Conservation (phyloP, 1,140 invertebrate species). For the Panagrolaimus sp. region DNA sequence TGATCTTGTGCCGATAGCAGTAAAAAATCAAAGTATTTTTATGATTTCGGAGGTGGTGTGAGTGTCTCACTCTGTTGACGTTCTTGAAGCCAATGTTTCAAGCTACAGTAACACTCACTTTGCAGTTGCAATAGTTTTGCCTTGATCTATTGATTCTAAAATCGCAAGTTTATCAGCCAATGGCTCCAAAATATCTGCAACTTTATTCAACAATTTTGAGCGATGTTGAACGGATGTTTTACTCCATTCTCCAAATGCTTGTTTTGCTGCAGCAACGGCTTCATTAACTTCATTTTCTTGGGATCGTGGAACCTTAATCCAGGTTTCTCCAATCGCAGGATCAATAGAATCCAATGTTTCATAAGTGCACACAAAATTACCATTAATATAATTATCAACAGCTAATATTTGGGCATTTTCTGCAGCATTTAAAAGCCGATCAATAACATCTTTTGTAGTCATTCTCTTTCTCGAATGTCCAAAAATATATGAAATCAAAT, state of each 20-base stretch:
- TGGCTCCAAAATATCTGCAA: slow-evolving; percentile 65
- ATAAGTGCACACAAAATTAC: no score
- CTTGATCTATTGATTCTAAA: slow-evolving; percentile 66
- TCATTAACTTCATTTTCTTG: slow-evolving; percentile 58
- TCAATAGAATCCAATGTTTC: slow-evolving; percentile 38
- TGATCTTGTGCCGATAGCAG: no score
- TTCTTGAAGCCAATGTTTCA: not conserved
- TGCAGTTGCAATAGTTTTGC: slow-evolving; percentile 65
- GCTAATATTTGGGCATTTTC: no score
- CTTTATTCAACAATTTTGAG: slow-evolving; percentile 60
- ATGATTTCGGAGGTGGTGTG: not conserved
- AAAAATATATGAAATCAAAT: no score
- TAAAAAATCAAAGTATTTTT: no score
- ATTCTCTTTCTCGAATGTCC: no score
- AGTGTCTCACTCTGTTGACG: not conserved
- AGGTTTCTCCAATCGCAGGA: slow-evolving; percentile 64
- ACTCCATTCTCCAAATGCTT: slow-evolving; percentile 58
- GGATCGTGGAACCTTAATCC: slow-evolving; percentile 63
- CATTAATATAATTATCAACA: no score
- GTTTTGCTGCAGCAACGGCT: slow-evolving; percentile 52
- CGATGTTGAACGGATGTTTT: slow-evolving; percentile 50
- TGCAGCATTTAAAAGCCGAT: no score
- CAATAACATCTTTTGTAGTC: no score
- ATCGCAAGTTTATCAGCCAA: slow-evolving; percentile 63
- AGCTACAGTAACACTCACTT: slow-evolving; percentile 50